Conservation (phyloP, 1,140 invertebrate genomes). For the Streblospio benedicti region DNA sequence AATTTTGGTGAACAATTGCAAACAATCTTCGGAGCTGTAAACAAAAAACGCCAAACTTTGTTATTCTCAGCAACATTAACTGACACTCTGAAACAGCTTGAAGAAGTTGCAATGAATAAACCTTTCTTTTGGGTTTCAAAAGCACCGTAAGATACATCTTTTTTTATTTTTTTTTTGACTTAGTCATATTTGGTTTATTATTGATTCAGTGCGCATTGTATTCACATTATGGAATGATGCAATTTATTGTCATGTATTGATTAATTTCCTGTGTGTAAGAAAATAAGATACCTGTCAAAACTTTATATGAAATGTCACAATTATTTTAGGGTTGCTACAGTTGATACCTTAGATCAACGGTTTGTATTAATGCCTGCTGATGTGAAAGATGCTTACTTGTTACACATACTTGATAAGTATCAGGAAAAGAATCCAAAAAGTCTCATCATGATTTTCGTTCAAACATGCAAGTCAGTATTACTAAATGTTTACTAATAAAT, state of each 20-base stretch:
- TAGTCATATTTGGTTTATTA: conserved; percentile 10
- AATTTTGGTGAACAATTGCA: conserved; percentile 46
- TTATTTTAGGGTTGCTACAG: conserved; percentile 59
- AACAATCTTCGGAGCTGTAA: conserved; percentile 41
- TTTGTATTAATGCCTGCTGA: conserved; percentile 82
- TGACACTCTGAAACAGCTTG: conserved; percentile 35
- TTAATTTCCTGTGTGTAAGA: neutral
- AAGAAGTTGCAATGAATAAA: conserved; percentile 35
- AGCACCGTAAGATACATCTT: conserved; percentile 27
- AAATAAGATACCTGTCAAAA: no score
- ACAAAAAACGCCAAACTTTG: conserved; percentile 45
- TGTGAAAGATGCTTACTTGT: conserved; percentile 85
- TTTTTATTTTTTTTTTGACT: neutral
- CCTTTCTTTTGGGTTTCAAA: conserved; percentile 42
- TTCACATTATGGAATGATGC: no score
- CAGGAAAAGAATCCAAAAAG: conserved; percentile 60
- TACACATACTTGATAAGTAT: conserved; percentile 76
- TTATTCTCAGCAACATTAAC: conserved; percentile 48
- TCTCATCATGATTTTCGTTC: conserved; percentile 85
- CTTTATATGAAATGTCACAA: neutral
- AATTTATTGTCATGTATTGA: neutral
- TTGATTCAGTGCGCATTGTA: neutral
- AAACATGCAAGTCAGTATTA: conserved; percentile 77
- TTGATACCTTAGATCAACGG: conserved; percentile 75
- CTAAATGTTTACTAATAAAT: no score